Conservation (phyloP, 2,888 invertebrate genomes). For the Drosophila colorata region DNA sequence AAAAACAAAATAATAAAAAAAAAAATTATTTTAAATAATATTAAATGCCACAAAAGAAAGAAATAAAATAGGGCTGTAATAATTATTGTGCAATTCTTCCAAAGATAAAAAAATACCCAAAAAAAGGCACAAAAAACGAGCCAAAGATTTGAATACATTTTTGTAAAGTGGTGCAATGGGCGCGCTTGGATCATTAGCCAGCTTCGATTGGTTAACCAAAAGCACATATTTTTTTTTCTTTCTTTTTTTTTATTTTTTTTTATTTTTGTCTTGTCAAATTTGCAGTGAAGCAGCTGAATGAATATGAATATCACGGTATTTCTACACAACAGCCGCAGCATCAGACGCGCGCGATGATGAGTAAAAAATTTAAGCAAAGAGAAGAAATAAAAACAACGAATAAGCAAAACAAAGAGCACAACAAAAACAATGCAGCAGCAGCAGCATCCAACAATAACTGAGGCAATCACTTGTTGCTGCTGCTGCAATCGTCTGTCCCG, state of each 20-base stretch:
- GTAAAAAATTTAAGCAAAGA: constrained; percentile 37
- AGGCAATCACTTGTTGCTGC: constrained; percentile 42
- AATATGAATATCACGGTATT: constrained; percentile 76
- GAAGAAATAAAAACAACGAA: constrained; percentile 23
- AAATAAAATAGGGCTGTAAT: constrained; percentile 55
- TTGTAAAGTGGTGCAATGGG: constrained; percentile 68
- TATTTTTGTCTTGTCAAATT: constrained; percentile 59
- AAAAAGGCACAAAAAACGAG: constrained; percentile 17
- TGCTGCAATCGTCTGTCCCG: constrained; percentile 32
- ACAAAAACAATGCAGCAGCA: constrained; percentile 43
- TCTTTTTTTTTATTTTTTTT: constrained; percentile 15
- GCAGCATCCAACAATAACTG: constrained; percentile 20
- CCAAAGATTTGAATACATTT: constrained; percentile 73
- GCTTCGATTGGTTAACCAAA: constrained; percentile 64
- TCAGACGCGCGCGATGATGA: constrained; percentile 55
- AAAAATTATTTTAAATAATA: not conserved
- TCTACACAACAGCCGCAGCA: constrained; percentile 55
- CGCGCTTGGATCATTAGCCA: constrained; percentile 63
- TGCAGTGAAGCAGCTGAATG: constrained; percentile 69
- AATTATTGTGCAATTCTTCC: constrained; percentile 63
- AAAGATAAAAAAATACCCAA: constrained; percentile 42
- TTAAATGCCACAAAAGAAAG: constrained; percentile 31
- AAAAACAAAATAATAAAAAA: constrained; percentile 15
- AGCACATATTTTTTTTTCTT: constrained; percentile 44
- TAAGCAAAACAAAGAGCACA: constrained; percentile 28